Conservation (phyloP, 2,113 vertebrate genomes). For the Rhinoderma darwinii region DNA sequence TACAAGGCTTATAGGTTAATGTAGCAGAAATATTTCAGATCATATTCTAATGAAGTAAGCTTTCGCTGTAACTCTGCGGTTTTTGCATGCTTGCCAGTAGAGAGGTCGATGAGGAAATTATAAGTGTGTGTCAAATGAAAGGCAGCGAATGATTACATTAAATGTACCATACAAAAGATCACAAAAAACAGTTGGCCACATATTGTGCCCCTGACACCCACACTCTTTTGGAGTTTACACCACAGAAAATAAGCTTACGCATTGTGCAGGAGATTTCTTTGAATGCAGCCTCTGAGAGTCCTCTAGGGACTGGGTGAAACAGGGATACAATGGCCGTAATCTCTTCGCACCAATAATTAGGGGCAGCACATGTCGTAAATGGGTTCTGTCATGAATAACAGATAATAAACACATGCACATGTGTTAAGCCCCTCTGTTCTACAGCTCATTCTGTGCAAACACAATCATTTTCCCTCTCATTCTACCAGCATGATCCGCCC, state of each 20-base stretch:
- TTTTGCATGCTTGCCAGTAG: background rate
- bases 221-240: conserved; percentile 59
- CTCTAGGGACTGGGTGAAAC: conserved; percentile 68
- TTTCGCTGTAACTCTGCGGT: background rate
- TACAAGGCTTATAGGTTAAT: background rate
- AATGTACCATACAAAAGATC: conserved; percentile 62
- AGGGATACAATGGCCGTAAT: conserved; percentile 71
- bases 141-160: conserved; percentile 53
- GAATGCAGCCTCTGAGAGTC: conserved; percentile 68
- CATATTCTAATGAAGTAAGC: background rate
- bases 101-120: background rate
- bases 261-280: conserved; percentile 62
- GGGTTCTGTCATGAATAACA: conserved; percentile 76
- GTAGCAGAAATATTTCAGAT: background rate
- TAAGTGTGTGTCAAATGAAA: conserved; percentile 29
- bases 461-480: conserved; percentile 78
- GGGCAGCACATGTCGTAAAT: conserved; percentile 71
- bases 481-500: conserved; percentile 75
- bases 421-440: conserved; percentile 81
- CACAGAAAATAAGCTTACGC: conserved; percentile 61
- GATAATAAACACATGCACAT: conserved; percentile 81
- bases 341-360: conserved; percentile 80
- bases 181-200: conserved; percentile 66
- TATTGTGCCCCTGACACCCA: conserved; percentile 65
- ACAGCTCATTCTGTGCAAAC: conserved; percentile 79